These are phyloP conservation scores for Acleris laterana DNA, from an alignment of 2,888 invertebrate genomes.

Conservation along the genomic window DNA sequence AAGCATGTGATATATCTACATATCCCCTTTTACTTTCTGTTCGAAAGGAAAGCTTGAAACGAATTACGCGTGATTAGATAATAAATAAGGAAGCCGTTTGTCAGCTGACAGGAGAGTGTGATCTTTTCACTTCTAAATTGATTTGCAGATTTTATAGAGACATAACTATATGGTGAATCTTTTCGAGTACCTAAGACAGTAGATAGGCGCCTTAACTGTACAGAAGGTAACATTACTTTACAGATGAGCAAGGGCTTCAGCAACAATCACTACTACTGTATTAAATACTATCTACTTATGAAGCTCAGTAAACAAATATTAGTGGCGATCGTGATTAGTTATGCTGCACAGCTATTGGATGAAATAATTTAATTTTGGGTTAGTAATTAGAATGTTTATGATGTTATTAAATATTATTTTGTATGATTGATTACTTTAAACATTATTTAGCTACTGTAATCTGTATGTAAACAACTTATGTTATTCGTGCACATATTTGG, in stretches of 20 bases:
- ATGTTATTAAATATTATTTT: neutral
- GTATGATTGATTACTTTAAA: neutral
- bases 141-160: slow-evolving; percentile 6
- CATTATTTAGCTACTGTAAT: neutral
- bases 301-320: neutral
- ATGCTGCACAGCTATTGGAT: neutral
- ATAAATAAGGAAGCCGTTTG: slow-evolving; percentile 12
- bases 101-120: slow-evolving; percentile 1
- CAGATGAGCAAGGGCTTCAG: neutral
- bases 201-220: slow-evolving; percentile 30
- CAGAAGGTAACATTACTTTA: slow-evolving; percentile 19
- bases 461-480: neutral
- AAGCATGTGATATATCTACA: slow-evolving; percentile 34
- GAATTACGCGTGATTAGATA: neutral
- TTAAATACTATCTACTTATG: neutral
- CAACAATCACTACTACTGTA: neutral
- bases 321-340: neutral
- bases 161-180: slow-evolving; percentile 3
- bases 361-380: neutral
- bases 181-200: slow-evolving; percentile 13
- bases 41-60: slow-evolving; percentile 12
- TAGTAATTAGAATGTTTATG: neutral
- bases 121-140: slow-evolving; percentile 1
- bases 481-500: slow-evolving; percentile 10
- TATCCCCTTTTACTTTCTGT: slow-evolving; percentile 18